Evolutionary conservation across 2,888 invertebrate genomes (phyloP), one percentile per base, ranked within the genome.

Genomic region (Drosophila neoperkinsi): DNA sequence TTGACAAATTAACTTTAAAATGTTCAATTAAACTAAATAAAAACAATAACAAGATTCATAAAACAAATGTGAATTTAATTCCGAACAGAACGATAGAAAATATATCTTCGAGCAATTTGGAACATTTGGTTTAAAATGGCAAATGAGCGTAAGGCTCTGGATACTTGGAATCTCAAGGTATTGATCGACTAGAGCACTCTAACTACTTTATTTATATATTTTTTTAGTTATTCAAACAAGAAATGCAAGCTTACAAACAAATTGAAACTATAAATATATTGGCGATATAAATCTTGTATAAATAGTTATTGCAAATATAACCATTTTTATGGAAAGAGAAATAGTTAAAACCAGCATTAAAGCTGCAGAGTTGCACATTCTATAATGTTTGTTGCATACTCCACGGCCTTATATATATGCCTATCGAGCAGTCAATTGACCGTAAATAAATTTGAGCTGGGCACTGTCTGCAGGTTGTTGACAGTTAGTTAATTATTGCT

Each of bases 401-500:
- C 31, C 33, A 21, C 30, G 25, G 41, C 2, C 1, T 10, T 3
- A 31, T 25, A 25, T 4, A 25, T 33, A 18, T 33, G 33, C 16
- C 18, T 46, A 28, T 28, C 55, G 4, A 5, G 4, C 34, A n/a
- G n/a, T 43, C 10, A 9, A 18, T 21, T 30, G 25, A 50, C 36
- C 30, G 33, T 31, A 31, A 25, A 13, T 25, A 66, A 50, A 33
- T 21, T 36, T 21, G 2, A 52, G 31, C 13, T 38, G 16, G 33
- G 6, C 33, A 57, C 25, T 69, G 46, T 71, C 70, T 69, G 60
- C 76, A 79, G 53, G 63, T 63, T 85, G 76, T 79, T 75, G 87
- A 66, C 82, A 60, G 65, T 38, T 41, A 61, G 52, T 80, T 60
- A 53, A 57, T 31, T 50, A 73, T 73, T 64, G 51, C 30, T 51